Evolutionary conservation across 2,113 vertebrate genomes (phyloP).

Genomic region (Tetraodon nigroviridis): DNA sequence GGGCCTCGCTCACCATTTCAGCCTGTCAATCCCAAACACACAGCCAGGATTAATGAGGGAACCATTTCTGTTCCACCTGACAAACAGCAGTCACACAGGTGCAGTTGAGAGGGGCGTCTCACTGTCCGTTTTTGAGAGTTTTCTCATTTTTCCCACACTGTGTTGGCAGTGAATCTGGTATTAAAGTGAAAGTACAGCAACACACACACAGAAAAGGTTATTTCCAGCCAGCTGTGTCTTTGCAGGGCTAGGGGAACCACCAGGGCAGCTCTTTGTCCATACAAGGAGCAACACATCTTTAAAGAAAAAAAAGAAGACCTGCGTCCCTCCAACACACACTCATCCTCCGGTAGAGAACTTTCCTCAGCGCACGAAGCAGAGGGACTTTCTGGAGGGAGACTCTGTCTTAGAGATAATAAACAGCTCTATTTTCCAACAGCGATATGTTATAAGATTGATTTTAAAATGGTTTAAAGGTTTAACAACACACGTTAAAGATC

Average conservation of each 20-base stretch:
- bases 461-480: neutral
- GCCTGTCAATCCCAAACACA: constrained; percentile 74
- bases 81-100: constrained; percentile 16
- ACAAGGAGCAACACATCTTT: constrained; percentile 60
- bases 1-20: constrained; percentile 86
- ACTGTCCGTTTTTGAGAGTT: neutral
- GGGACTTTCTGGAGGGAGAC: too few relatives aligned
- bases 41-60: neutral
- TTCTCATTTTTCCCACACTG: constrained; percentile 2
- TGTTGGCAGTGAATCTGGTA: constrained; percentile 17
- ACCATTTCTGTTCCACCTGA: neutral
- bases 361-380: constrained; percentile 7
- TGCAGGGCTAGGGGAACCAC: constrained; percentile 58
- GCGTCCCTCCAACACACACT: constrained; percentile 27
- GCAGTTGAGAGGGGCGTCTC: neutral
- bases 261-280: constrained; percentile 61
- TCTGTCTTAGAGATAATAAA: too few relatives aligned
- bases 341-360: constrained; percentile 13
- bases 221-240: constrained; percentile 45
- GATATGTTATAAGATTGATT: neutral
- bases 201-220: constrained; percentile 28
- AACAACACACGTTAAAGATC: too few relatives aligned
- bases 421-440: neutral
- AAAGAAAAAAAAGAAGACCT: constrained; percentile 50
- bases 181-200: constrained; percentile 11